phyloP scores from a whole-genome alignment of 2,797 vertebrate genomes.

The Crocidura indochinensis region DNA sequence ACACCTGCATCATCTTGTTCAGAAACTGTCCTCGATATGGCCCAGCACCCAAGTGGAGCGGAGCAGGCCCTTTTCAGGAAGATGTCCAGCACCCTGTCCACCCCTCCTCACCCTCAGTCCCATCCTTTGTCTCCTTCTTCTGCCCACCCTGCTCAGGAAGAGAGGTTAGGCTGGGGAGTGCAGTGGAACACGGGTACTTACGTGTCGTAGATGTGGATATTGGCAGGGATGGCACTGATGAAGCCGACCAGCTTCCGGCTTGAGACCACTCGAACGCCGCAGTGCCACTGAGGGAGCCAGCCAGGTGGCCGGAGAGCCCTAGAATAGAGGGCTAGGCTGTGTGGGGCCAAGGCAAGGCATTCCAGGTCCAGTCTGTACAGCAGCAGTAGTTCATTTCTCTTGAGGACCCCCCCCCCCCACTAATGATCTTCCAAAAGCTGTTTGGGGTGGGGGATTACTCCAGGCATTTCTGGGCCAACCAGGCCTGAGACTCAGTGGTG shows the following conservation, averaged over 20 bases:
- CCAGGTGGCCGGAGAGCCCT: conserved; percentile 98
- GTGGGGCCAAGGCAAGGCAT: not conserved
- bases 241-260: conserved; percentile 99
- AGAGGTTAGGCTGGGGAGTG: not conserved
- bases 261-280: conserved; percentile 97
- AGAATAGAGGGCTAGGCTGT: conserved; percentile 54
- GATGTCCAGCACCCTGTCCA: too few species aligned
- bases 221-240: conserved; percentile 98
- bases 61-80: too few species aligned
- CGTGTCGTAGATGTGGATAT: conserved; percentile 96
- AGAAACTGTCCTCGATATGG: too few species aligned
- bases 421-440: too few species aligned
- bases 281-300: conserved; percentile 99
- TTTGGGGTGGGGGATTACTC: too few species aligned
- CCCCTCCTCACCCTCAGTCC: not conserved
- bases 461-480: too few species aligned
- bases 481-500: too few species aligned
- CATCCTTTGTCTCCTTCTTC: not conserved
- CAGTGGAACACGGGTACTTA: conserved; percentile 87
- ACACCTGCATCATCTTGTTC: too few species aligned
- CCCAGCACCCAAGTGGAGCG: too few species aligned
- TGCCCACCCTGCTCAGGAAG: not conserved
- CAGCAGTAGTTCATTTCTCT: not conserved
- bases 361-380: not conserved
- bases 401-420: not conserved